A percentile compares a stretch with the other conserved stretches of the same genome.
These are phyloP conservation scores for Thaumetopoea pityocampa DNA, from an alignment of 1,140 invertebrate species.

Conservation along the genomic window DNA sequence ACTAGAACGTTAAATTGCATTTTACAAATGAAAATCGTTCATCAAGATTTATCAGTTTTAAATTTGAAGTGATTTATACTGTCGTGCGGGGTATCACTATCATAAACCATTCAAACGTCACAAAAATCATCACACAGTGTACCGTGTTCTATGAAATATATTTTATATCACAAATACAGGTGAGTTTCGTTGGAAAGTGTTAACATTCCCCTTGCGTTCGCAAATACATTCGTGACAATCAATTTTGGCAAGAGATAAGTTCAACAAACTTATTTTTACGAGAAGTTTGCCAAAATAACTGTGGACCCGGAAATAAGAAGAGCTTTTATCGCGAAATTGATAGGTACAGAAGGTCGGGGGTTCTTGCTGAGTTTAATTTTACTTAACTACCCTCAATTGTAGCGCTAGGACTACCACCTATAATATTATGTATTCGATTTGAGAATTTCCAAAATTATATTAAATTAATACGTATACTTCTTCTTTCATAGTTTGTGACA, in stretches of 20 bases:
- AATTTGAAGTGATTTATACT: conserved; percentile 10
- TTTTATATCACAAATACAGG: conserved; percentile 31
- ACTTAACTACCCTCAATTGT: no score
- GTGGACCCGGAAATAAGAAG: conserved; percentile 15
- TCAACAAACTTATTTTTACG: background rate
- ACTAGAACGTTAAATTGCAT: conserved; percentile 20
- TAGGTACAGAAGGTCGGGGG: no score
- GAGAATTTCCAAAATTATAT: no score
- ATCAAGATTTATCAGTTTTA: conserved; percentile 15
- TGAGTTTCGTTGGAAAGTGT: conserved; percentile 23
- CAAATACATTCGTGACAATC: conserved; percentile 9
- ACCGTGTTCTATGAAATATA: conserved; percentile 23
- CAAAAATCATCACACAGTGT: conserved; percentile 19
- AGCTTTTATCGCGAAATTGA: no score
- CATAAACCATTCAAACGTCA: conserved; percentile 6
- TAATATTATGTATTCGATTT: no score
- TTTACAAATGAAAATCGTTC: conserved; percentile 14
- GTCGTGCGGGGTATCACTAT: conserved; percentile 13
- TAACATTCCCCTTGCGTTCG: conserved; percentile 7
- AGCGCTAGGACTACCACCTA: no score
- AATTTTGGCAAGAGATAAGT: conserved; percentile 15
- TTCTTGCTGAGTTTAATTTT: no score
- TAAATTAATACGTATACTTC: no score
- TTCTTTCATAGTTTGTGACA: no score
- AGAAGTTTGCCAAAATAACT: background rate